Evolutionary conservation across 2,113 vertebrate genomes (phyloP), one percentile per base, ranked within the genome.

Genomic region (Megaceryle torquata): DNA sequence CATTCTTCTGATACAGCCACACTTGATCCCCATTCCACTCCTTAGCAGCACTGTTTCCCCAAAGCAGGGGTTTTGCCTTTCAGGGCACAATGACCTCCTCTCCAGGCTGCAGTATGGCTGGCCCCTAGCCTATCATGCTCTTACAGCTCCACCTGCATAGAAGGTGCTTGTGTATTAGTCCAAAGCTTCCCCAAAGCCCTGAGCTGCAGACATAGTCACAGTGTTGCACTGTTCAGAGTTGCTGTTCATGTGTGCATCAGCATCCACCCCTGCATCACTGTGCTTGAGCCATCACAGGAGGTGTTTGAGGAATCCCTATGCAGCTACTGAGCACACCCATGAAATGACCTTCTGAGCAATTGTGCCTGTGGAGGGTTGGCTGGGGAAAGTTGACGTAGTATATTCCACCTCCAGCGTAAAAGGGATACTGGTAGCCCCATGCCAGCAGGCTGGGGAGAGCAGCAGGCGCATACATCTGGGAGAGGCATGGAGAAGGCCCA

Each of bases 361-460:
- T 0, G 0, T 3, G 7, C 1, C 0, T 4, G 13, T 10, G 10
- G 3, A 14, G 60, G 29, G 20, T 20, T 2, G 5, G 11, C 63
- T 64, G 33, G 39, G 68, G 28, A 56, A 37, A 5, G 7, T 7
- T 37, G 11, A 8, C 25, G 41, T 5, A 5, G 3, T 28, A 2
- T 41, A 6, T 93, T 65, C 37, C 50, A 57, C 9, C 21, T 16
- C 21, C 6, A 6, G 29, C 1, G 6, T 54, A 21, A 39, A 71
- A 51, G 19, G 33, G 12, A 6, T 0, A 0, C 33, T 0, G 1
- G 39, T 41, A 63, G 68, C 18, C 48, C 33, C 0, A 1, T 9
- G 4, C 12, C 2, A 1, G 33, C 1, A 1, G n/a, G 24, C n/a
- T 57, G 46, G 41, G 35, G n/a, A 48, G 57, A 85, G 82, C 57